Evolutionary conservation across 2,797 vertebrate species (phyloP).

Genomic region (Diplodus sargus): DNA sequence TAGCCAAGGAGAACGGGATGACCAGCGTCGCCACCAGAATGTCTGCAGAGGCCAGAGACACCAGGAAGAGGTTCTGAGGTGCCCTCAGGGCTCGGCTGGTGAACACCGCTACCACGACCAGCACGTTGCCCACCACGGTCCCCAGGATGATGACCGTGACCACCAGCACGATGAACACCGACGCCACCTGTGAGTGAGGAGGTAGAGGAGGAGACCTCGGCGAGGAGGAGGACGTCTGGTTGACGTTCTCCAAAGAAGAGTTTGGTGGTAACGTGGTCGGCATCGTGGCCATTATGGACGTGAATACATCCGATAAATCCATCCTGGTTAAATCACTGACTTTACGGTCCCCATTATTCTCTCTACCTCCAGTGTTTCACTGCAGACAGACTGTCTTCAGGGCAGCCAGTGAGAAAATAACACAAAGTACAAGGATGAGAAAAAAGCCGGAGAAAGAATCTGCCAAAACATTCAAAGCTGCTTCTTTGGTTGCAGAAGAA

Average conservation of each 20-base stretch:
- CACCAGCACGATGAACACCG: slow-evolving; percentile 84
- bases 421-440: neutral
- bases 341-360: slow-evolving; percentile 17
- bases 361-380: slow-evolving; percentile 9
- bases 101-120: slow-evolving; percentile 89
- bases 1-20: slow-evolving; percentile 91
- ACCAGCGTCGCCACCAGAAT: slow-evolving; percentile 90
- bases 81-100: slow-evolving; percentile 89
- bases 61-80: slow-evolving; percentile 91
- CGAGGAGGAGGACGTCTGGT: slow-evolving; percentile 41
- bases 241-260: slow-evolving; percentile 65
- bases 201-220: slow-evolving; percentile 56
- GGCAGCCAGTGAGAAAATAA: neutral
- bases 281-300: slow-evolving; percentile 55
- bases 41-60: slow-evolving; percentile 90
- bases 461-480: neutral
- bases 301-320: slow-evolving; percentile 62
- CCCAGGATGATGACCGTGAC: slow-evolving; percentile 86
- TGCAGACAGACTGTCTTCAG: neutral
- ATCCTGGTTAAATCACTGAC: slow-evolving; percentile 67
- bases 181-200: slow-evolving; percentile 79
- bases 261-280: slow-evolving; percentile 47
- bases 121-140: slow-evolving; percentile 87
- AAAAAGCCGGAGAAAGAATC: neutral
- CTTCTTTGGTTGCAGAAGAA: slow-evolving; percentile 22